phyloP scores from a whole-genome alignment of 1,140 invertebrate species.

The Bicyclus anynana region DNA sequence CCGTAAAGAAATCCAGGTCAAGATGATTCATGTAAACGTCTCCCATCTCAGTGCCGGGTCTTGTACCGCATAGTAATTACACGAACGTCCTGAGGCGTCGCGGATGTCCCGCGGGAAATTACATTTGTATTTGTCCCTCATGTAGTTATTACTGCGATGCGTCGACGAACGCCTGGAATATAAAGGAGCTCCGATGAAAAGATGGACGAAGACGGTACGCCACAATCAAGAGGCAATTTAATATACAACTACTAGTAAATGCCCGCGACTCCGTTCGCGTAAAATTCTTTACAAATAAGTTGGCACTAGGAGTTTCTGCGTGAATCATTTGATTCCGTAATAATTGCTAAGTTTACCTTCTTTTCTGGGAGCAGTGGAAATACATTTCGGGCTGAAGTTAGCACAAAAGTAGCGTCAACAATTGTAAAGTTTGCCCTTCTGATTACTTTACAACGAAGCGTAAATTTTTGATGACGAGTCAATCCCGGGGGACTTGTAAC shows the following conservation, averaged over 20 bases:
- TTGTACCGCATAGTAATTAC: slow-evolving; percentile 16
- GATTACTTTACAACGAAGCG: slow-evolving; percentile 5
- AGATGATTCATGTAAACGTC: slow-evolving; percentile 3
- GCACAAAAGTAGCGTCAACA: slow-evolving; percentile 6
- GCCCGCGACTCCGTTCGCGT: too few relatives aligned
- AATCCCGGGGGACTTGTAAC: slow-evolving; percentile 16
- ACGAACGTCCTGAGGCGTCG: slow-evolving; percentile 14
- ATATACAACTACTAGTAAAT: not conserved
- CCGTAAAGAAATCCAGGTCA: not conserved
- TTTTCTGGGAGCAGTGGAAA: not conserved
- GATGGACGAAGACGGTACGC: not conserved
- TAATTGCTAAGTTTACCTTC: not conserved
- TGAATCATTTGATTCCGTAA: not conserved
- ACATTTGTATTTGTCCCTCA: slow-evolving; percentile 16
- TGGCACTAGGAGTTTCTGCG: not conserved
- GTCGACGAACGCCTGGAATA: not conserved
- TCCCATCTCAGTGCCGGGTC: not conserved
- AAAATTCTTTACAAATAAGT: too few relatives aligned
- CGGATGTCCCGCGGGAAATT: slow-evolving; percentile 13
- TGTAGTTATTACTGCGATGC: slow-evolving; percentile 11
- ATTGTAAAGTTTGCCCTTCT: slow-evolving; percentile 7
- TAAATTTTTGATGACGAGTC: slow-evolving; percentile 26
- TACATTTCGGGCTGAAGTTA: not conserved
- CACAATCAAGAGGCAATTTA: not conserved
- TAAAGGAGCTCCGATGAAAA: slow-evolving; percentile 1